Evolutionary conservation across 2,888 invertebrate genomes (phyloP).

Genomic region (Limnephilus rhombicus): DNA sequence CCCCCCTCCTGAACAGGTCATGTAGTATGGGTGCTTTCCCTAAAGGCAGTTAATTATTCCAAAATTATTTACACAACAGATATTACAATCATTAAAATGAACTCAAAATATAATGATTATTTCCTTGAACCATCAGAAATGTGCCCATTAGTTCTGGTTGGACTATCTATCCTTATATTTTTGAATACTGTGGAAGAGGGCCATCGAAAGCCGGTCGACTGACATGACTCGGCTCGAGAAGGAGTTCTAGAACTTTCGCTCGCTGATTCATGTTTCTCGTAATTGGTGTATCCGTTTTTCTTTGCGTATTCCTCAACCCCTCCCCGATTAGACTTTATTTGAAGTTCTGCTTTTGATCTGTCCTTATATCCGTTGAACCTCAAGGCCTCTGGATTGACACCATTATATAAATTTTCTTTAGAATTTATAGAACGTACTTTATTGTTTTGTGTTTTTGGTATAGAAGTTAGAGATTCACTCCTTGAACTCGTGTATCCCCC

Average conservation of each 20-base stretch:
- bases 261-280: conserved; percentile 54
- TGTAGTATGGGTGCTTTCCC: too few relatives aligned
- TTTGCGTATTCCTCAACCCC: conserved; percentile 37
- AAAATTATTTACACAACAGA: neutral
- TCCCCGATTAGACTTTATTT: conserved; percentile 47
- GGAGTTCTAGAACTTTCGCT: conserved; percentile 58
- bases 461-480: conserved; percentile 62
- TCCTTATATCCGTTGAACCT: conserved; percentile 51
- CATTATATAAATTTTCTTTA: conserved; percentile 54
- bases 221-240: conserved; percentile 57
- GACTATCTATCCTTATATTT: conserved; percentile 63
- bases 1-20: too few relatives aligned
- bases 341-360: conserved; percentile 57
- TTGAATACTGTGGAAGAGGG: conserved; percentile 63
- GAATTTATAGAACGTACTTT: conserved; percentile 46
- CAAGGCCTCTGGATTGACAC: conserved; percentile 38
- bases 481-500: conserved; percentile 60
- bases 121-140: conserved; percentile 55
- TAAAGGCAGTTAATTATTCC: neutral
- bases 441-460: conserved; percentile 58
- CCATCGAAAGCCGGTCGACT: conserved; percentile 62
- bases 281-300: conserved; percentile 54
- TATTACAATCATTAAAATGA: too few relatives aligned
- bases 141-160: conserved; percentile 54
- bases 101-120: neutral